These are phyloP conservation scores for Acipenser ruthenus DNA, from an alignment of 2,797 vertebrate species.

Conservation along the genomic window DNA sequence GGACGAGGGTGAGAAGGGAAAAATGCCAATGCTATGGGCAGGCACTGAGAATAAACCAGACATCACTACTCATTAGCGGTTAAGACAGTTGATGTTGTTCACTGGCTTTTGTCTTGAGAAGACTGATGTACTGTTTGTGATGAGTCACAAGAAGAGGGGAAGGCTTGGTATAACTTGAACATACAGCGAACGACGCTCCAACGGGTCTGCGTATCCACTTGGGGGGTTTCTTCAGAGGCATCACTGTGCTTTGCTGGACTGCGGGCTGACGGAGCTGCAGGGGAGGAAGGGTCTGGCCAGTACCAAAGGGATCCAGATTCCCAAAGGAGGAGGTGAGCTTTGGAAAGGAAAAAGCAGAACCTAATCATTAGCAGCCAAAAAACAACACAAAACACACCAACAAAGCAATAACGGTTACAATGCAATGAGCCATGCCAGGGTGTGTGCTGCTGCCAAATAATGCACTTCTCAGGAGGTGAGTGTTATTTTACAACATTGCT, in stretches of 20 bases:
- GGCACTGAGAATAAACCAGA: no score
- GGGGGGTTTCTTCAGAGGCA: constrained; percentile 89
- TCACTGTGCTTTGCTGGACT: constrained; percentile 44
- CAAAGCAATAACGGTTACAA: no score
- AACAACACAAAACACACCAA: not conserved
- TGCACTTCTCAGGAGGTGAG: no score
- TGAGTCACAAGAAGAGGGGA: no score
- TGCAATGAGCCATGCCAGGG: no score
- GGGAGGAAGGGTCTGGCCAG: constrained; percentile 77
- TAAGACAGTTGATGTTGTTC: not conserved
- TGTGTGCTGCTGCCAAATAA: no score
- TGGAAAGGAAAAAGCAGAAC: constrained; percentile 12
- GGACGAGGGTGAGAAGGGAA: no score
- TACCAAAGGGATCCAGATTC: constrained; percentile 91
- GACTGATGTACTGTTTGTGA: not conserved
- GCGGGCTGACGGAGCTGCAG: constrained; percentile 78
- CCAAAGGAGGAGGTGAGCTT: constrained; percentile 89
- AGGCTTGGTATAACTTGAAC: constrained; percentile 22
- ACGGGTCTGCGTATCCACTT: constrained; percentile 89
- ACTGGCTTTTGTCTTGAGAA: not conserved
- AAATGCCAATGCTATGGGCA: no score
- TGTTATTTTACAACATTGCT: no score
- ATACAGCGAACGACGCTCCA: constrained; percentile 87
- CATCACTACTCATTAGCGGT: not conserved
- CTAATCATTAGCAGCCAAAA: not conserved